These are phyloP conservation scores for Arothron firmamentum DNA, from an alignment of 2,113 vertebrate species.

Conservation along the genomic window DNA sequence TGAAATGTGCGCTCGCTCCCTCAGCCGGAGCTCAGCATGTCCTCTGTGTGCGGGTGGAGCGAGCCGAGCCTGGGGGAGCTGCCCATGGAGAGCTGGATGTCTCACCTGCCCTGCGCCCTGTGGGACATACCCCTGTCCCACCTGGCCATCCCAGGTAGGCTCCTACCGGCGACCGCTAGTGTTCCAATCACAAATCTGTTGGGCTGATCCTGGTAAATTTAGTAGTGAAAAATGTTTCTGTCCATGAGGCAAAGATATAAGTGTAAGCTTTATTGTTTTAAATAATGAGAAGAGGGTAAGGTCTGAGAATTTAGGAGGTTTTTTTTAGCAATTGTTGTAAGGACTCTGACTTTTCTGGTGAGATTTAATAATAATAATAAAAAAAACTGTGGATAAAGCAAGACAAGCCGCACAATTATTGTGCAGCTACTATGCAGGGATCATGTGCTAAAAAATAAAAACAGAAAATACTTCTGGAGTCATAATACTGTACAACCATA, in stretches of 20 bases:
- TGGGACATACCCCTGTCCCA: constrained; percentile 83
- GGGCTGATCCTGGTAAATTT: too few relatives aligned
- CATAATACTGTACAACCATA: not conserved
- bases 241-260: too few relatives aligned
- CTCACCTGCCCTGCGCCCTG: constrained; percentile 74
- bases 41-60: constrained; percentile 32
- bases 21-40: constrained; percentile 43
- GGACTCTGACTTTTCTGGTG: too few relatives aligned
- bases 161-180: not conserved
- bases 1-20: not conserved
- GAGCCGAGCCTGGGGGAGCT: constrained; percentile 52
- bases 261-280: not conserved
- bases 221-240: too few relatives aligned
- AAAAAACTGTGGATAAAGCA: too few relatives aligned
- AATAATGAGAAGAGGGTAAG: not conserved
- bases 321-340: too few relatives aligned
- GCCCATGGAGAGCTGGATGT: constrained; percentile 84
- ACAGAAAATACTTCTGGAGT: too few relatives aligned
- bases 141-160: constrained; percentile 86
- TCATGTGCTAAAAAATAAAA: too few relatives aligned
- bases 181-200: not conserved
- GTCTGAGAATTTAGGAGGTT: too few relatives aligned
- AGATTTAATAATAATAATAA: too few relatives aligned
- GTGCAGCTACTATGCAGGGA: too few relatives aligned
- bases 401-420: too few relatives aligned